These are phyloP conservation scores for Crossocerus cetratus DNA, from an alignment of 2,888 invertebrate genomes.

Conservation along the genomic window DNA sequence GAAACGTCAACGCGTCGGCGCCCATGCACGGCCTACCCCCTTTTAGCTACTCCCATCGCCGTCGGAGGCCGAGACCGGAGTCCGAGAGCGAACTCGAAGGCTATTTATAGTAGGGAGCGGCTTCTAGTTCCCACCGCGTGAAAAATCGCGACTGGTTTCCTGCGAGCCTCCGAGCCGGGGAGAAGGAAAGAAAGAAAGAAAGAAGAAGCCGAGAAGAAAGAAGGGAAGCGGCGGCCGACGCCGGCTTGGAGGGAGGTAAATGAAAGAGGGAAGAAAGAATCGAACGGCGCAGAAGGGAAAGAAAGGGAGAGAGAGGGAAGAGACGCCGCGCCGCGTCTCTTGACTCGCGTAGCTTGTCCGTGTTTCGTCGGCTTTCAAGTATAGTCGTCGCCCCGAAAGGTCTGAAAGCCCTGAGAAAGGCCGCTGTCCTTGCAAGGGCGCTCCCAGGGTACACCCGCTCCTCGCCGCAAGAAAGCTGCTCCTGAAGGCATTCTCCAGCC, in stretches of 20 bases:
- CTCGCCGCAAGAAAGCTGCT: slow-evolving; percentile 28
- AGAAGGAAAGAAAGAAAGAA: slow-evolving; percentile 35
- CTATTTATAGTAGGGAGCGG: slow-evolving; percentile 70
- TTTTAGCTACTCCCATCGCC: slow-evolving; percentile 59
- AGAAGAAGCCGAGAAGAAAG: slow-evolving; percentile 32
- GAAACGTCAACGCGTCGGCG: slow-evolving; percentile 44
- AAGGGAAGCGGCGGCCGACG: slow-evolving; percentile 12
- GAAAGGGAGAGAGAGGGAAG: neutral
- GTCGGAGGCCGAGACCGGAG: slow-evolving; percentile 56
- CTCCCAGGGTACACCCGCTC: slow-evolving; percentile 34
- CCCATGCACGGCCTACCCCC: slow-evolving; percentile 55
- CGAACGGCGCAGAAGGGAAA: neutral
- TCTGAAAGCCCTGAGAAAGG: slow-evolving; percentile 46
- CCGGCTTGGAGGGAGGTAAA: slow-evolving; percentile 16
- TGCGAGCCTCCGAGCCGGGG: slow-evolving; percentile 32
- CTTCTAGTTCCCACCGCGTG: slow-evolving; percentile 67
- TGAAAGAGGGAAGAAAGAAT: slow-evolving; percentile 29
- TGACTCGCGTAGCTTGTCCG: slow-evolving; percentile 26
- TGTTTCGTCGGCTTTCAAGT: slow-evolving; percentile 23
- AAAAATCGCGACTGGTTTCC: slow-evolving; percentile 67
- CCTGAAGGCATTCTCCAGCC: slow-evolving; percentile 30
- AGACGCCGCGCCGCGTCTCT: slow-evolving; percentile 12
- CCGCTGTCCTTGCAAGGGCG: slow-evolving; percentile 60
- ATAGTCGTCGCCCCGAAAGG: slow-evolving; percentile 39
- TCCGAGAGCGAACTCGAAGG: slow-evolving; percentile 64